A percentile compares a stretch with the other conserved stretches of the same genome.
Evolutionary conservation across 2,888 invertebrate genomes (phyloP).

Genomic region (Caenorhabditis sulstoni): DNA sequence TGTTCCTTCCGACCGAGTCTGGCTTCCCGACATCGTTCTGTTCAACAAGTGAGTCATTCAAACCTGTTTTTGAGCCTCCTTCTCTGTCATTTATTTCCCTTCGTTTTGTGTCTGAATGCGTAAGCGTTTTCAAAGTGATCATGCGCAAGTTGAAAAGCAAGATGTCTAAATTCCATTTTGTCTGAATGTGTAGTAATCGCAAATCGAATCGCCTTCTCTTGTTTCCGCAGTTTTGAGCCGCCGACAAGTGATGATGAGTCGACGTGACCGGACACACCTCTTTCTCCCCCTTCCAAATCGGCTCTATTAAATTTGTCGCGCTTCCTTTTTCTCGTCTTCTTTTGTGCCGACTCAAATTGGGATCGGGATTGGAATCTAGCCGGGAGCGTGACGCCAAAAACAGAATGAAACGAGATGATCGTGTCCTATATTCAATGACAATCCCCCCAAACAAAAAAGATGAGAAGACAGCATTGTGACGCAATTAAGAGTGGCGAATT

Average conservation of each 20-base stretch:
- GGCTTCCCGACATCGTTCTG: slow-evolving; percentile 83
- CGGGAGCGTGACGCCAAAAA: not conserved
- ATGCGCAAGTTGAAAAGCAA: slow-evolving; percentile 5
- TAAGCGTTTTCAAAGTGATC: slow-evolving; percentile 5
- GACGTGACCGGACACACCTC: slow-evolving; percentile 29
- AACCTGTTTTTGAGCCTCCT: not conserved
- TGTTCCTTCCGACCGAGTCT: slow-evolving; percentile 81
- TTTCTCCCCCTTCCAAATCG: slow-evolving; percentile 9
- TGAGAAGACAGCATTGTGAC: slow-evolving; percentile 52
- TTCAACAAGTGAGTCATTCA: slow-evolving; percentile 80
- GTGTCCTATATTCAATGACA: slow-evolving; percentile 8
- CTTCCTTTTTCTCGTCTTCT: not conserved
- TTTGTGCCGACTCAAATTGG: too few relatives aligned
- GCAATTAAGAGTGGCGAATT: slow-evolving; percentile 55
- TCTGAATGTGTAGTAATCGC: slow-evolving; percentile 49
- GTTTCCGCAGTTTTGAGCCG: slow-evolving; percentile 58
- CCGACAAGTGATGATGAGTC: slow-evolving; percentile 57
- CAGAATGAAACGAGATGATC: not conserved
- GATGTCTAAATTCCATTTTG: slow-evolving; percentile 43
- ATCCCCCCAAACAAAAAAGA: slow-evolving; percentile 43
- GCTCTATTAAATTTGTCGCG: slow-evolving; percentile 28
- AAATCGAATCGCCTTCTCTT: slow-evolving; percentile 57
- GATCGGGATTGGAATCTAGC: too few relatives aligned
- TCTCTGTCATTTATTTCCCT: not conserved
- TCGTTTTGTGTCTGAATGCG: slow-evolving; percentile 5